These are phyloP conservation scores for Lepisosteus osseus DNA, from an alignment of 2,113 vertebrate genomes.

Conservation along the genomic window DNA sequence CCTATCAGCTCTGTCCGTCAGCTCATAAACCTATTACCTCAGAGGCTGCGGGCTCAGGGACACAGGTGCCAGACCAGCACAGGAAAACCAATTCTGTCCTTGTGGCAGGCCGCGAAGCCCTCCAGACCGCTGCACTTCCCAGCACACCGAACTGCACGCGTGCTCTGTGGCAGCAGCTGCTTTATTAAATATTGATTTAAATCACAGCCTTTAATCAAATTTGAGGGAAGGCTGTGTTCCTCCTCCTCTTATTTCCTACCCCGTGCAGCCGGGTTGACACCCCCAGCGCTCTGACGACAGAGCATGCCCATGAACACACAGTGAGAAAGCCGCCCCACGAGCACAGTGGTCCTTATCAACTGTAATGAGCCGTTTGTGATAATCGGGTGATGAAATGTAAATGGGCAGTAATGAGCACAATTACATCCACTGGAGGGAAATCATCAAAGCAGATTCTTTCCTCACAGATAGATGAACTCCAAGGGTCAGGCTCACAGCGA, in stretches of 20 bases:
- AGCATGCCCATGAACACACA: slow-evolving; percentile 58
- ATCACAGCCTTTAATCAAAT: slow-evolving; percentile 83
- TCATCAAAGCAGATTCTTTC: slow-evolving; percentile 70
- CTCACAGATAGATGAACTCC: slow-evolving; percentile 71
- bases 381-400: slow-evolving; percentile 92
- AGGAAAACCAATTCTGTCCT: slow-evolving; percentile 73
- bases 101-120: slow-evolving; percentile 57
- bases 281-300: slow-evolving; percentile 42
- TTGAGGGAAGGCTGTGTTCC: slow-evolving; percentile 66
- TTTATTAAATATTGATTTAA: slow-evolving; percentile 92
- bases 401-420: slow-evolving; percentile 89
- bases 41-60: slow-evolving; percentile 65
- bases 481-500: slow-evolving; percentile 46
- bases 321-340: slow-evolving; percentile 55
- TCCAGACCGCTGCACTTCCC: slow-evolving; percentile 59
- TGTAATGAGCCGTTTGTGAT: slow-evolving; percentile 78
- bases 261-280: slow-evolving; percentile 17
- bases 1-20: slow-evolving; percentile 74
- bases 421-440: slow-evolving; percentile 77
- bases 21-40: slow-evolving; percentile 77
- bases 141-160: slow-evolving; percentile 73
- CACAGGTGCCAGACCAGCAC: slow-evolving; percentile 73
- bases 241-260: background rate
- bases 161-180: slow-evolving; percentile 71
- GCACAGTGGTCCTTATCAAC: slow-evolving; percentile 62